These are phyloP conservation scores for Neotoxoptera formosana DNA, from an alignment of 1,140 invertebrate species.

Conservation along the genomic window DNA sequence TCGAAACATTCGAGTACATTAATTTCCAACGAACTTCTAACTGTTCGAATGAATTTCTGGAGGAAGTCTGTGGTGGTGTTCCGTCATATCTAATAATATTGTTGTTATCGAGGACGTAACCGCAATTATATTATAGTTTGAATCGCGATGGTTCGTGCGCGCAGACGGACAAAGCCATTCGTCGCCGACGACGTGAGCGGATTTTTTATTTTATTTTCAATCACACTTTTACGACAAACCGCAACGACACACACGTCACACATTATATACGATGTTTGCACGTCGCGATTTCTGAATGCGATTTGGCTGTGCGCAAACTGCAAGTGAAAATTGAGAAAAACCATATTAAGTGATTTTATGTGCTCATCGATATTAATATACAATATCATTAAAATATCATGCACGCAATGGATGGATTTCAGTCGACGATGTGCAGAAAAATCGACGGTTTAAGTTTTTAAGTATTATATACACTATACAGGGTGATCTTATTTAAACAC, in stretches of 20 bases:
- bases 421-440: neutral
- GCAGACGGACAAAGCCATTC: neutral
- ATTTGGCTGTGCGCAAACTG: neutral
- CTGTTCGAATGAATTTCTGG: neutral
- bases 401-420: neutral
- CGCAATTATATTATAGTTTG: neutral
- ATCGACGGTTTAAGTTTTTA: neutral
- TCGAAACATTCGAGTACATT: neutral
- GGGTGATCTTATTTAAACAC: no score
- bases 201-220: conserved; percentile 2
- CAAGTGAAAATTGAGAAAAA: neutral
- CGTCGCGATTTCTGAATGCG: neutral
- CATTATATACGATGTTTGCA: neutral
- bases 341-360: neutral
- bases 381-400: neutral
- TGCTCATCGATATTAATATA: neutral
- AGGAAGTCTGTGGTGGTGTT: neutral
- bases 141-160: neutral
- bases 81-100: neutral
- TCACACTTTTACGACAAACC: neutral
- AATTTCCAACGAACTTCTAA: neutral
- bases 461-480: neutral
- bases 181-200: neutral
- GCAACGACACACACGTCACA: neutral
- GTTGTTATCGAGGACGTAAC: neutral